A percentile compares a stretch with the other conserved stretches of the same genome.
Conservation (phyloP, 1,140 invertebrate species). For the Cecropterus lyciades region DNA sequence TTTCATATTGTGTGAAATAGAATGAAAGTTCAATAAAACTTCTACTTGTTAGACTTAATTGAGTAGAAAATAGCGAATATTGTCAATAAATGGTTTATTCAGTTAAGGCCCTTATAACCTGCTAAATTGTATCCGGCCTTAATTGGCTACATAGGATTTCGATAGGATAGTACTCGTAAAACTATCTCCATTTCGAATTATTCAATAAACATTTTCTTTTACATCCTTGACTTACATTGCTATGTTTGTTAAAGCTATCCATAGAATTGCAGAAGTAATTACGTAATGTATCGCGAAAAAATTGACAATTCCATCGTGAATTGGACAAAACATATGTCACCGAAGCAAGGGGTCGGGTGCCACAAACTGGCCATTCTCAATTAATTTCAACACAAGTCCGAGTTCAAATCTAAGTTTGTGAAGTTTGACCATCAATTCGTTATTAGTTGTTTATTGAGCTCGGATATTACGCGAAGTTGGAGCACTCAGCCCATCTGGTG, state of each 20-base stretch:
- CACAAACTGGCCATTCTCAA: conserved; percentile 39
- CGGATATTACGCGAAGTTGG: conserved; percentile 9
- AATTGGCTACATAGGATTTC: conserved; percentile 25
- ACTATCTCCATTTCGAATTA: conserved; percentile 8
- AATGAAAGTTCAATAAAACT: no score
- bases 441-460: conserved; percentile 47
- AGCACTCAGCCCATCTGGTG: conserved; percentile 17
- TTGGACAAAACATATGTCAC: conserved; percentile 19
- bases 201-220: not conserved
- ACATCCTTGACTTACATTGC: not conserved
- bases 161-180: conserved; percentile 22
- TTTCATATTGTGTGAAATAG: no score
- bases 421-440: conserved; percentile 46
- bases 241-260: not conserved
- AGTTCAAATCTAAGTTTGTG: conserved; percentile 33
- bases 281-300: not conserved
- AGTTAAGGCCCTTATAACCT: not conserved
- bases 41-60: no score
- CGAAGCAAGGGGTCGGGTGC: conserved; percentile 10
- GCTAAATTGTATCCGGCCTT: conserved; percentile 11
- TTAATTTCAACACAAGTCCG: conserved; percentile 43
- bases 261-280: not conserved
- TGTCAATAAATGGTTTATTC: no score
- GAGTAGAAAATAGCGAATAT: no score
- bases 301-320: conserved; percentile 17